Conservation (phyloP, 2,113 vertebrate genomes). For the Asarcornis scutulata region DNA sequence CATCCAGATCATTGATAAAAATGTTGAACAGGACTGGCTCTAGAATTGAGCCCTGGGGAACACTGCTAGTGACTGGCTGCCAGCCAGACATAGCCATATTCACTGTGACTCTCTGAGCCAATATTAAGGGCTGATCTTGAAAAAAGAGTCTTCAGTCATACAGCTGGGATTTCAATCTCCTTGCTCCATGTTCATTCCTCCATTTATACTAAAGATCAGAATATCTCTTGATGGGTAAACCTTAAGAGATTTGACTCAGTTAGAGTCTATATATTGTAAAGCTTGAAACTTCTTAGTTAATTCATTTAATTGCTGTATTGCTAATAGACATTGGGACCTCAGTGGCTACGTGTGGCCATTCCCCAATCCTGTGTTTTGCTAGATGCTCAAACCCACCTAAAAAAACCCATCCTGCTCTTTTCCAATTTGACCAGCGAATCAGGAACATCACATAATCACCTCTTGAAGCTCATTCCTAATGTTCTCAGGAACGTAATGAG, state of each 20-base stretch:
- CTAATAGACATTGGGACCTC: neutral
- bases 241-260: neutral
- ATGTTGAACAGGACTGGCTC: neutral
- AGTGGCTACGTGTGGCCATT: neutral
- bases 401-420: neutral
- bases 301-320: neutral
- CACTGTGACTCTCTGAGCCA: neutral
- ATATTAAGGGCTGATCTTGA: neutral
- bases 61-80: neutral
- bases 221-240: neutral
- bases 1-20: neutral
- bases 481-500: neutral
- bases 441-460: accelerated
- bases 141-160: neutral
- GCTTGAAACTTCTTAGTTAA: neutral
- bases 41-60: too few species aligned
- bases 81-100: neutral
- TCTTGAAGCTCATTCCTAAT: neutral
- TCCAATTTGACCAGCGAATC: neutral
- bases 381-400: neutral
- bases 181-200: neutral
- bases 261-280: neutral
- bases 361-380: neutral
- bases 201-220: neutral
- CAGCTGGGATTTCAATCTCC: neutral